Conservation (phyloP, 2,888 invertebrate species). For the Marasmarcha lunaedactyla region DNA sequence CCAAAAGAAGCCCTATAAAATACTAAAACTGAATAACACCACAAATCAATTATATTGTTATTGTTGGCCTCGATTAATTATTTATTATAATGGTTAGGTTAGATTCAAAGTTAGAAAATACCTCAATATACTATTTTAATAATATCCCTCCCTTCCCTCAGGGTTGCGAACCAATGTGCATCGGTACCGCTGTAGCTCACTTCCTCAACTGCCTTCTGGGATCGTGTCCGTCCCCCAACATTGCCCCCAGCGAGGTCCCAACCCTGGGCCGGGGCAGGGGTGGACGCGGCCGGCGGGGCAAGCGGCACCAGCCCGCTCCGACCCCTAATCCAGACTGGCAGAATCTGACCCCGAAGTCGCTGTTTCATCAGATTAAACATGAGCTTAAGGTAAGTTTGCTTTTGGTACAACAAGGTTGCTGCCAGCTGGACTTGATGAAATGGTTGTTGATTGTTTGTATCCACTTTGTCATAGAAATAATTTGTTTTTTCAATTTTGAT, state of each 20-base stretch:
- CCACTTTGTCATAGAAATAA: too few species aligned
- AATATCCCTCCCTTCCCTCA: constrained; percentile 23
- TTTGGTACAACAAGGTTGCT: background rate
- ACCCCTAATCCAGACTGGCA: constrained; percentile 79
- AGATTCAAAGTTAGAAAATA: too few species aligned
- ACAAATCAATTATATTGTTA: too few species aligned
- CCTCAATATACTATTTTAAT: too few species aligned
- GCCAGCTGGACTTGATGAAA: too few species aligned
- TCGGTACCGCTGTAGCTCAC: constrained; percentile 92
- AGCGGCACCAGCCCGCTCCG: constrained; percentile 27
- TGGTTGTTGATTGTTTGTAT: too few species aligned
- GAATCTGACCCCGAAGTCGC: constrained; percentile 82
- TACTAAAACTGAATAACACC: too few species aligned
- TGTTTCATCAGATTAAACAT: constrained; percentile 89
- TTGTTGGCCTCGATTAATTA: too few species aligned
- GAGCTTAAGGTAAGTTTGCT: constrained; percentile 75
- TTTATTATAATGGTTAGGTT: too few species aligned
- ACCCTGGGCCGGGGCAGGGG: constrained; percentile 24
- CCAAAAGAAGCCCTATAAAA: too few species aligned
- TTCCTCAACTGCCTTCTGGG: constrained; percentile 96
- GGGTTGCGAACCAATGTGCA: constrained; percentile 90
- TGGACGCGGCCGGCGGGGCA: constrained; percentile 43
- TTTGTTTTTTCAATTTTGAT: too few species aligned
- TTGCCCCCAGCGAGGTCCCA: constrained; percentile 31
- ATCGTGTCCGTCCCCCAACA: constrained; percentile 72